Evolutionary conservation across 2,888 invertebrate genomes (phyloP), one percentile per base, ranked within the genome.

Genomic region (Thecophora atra): DNA sequence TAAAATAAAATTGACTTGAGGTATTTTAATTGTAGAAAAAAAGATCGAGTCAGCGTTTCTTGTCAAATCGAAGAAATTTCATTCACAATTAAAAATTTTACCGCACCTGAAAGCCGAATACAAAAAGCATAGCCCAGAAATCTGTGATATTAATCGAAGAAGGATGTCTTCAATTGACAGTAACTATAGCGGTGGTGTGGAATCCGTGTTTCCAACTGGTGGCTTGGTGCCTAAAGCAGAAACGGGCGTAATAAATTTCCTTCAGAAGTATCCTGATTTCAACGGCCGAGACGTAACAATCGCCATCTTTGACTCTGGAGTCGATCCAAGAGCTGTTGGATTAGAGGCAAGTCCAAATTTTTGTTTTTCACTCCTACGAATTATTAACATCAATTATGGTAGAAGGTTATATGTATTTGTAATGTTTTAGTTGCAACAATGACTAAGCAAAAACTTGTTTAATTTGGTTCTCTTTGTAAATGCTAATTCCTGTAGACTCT

Each of bases 251-350:
- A 89, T 91, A 62, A 91, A 92, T 75, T 98, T 98, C 88, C 86
- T 97, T 75, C 91, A 89, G 79, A 97, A 96, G 89, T 92, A 96
- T 88, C 94, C 97, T 0, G 89, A 91, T 71, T 97, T 92, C 85
- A 97, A 99, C 90, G 99, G 99, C 54, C 90, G 96, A 81, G 94
- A 93, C 80, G 93, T 95, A 68, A 89, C 94, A 77, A 97, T 99
- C 84, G 99, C 98, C 58, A 94, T 99, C 85, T 93, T 99, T 80
- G 99, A 99, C 88, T 98, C 98, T 3, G 99, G 99, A 11, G 95
- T 99, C 70, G 99, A 99, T 89, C 98, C 99, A 28, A 96, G 95
- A 63, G 97, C 97, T 11, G 91, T 94, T 76, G 99, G 99, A 75
- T 90, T 99, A 79, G 92, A 95, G 92, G 98, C 95, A 89, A 79